These are phyloP conservation scores for Ceratina calcarata DNA, from an alignment of 1,140 invertebrate species.

Conservation along the genomic window DNA sequence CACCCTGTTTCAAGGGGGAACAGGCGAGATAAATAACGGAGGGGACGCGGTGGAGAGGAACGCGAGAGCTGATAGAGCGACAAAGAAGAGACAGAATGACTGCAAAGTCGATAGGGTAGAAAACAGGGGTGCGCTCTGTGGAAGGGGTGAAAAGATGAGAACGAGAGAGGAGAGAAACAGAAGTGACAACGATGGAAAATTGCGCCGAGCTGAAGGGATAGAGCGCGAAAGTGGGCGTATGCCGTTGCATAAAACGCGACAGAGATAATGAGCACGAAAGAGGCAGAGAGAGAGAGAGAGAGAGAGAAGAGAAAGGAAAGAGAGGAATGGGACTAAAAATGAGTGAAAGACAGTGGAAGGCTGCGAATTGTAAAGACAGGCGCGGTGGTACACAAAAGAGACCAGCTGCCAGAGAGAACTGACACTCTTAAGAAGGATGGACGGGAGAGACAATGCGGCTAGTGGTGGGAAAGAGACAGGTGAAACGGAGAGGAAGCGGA, in stretches of 20 bases:
- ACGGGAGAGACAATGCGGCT: constrained; percentile 35
- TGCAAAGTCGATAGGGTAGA: constrained; percentile 28
- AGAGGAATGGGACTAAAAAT: constrained; percentile 36
- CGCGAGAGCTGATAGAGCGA: constrained; percentile 1
- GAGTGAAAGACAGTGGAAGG: constrained; percentile 47
- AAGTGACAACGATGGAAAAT: constrained; percentile 34
- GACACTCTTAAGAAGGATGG: constrained; percentile 48
- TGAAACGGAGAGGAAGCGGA: background rate
- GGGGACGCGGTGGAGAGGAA: background rate
- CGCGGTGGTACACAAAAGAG: constrained; percentile 41
- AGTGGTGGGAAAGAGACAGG: background rate
- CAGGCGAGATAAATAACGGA: constrained; percentile 41
- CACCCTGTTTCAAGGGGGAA: constrained; percentile 11
- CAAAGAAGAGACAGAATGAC: constrained; percentile 16
- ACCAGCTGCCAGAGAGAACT: constrained; percentile 37
- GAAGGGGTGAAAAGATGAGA: constrained; percentile 34
- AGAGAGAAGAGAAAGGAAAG: background rate
- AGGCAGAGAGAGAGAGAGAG: background rate
- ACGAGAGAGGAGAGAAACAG: background rate
- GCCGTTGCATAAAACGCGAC: constrained; percentile 27
- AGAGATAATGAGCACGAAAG: constrained; percentile 32
- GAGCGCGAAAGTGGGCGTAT: constrained; percentile 25
- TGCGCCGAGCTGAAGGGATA: constrained; percentile 31
- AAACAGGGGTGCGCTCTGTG: background rate
- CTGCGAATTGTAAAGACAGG: constrained; percentile 51